Conservation (phyloP, 2,888 invertebrate species). For the Carpatolechia fugitivella region DNA sequence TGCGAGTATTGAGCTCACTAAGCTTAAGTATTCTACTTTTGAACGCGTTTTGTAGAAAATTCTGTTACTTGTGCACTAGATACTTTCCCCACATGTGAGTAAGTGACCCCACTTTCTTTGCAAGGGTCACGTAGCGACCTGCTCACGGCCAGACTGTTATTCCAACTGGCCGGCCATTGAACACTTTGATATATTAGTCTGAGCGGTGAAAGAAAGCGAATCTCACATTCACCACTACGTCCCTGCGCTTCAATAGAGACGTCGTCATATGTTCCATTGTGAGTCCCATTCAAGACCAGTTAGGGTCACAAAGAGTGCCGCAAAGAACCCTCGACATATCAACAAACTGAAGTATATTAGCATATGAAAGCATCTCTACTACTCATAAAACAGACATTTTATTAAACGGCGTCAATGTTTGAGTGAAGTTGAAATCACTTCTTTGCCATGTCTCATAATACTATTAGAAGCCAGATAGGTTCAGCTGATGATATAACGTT, state of each 20-base stretch:
- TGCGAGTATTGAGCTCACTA: background rate
- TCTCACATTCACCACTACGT: conserved; percentile 44
- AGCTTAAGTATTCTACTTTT: background rate
- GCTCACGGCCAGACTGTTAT: conserved; percentile 52
- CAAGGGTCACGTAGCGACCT: conserved; percentile 26
- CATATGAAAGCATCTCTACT: conserved; percentile 61
- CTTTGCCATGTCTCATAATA: conserved; percentile 31
- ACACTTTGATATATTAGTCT: conserved; percentile 59
- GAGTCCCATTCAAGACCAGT: conserved; percentile 56
- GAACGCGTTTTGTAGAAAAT: too few species aligned
- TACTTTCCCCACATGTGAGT: conserved; percentile 22
- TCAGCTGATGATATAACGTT: background rate
- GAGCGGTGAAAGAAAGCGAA: conserved; percentile 41
- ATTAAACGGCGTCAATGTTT: conserved; percentile 62
- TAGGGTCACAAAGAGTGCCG: conserved; percentile 65
- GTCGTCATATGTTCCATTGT: conserved; percentile 70
- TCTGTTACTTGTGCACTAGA: background rate
- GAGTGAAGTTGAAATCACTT: conserved; percentile 46
- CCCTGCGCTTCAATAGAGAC: conserved; percentile 59
- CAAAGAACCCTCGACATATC: conserved; percentile 75
- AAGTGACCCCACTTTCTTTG: conserved; percentile 28
- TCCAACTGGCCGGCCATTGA: conserved; percentile 57
- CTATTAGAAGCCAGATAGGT: conserved; percentile 23
- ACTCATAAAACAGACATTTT: conserved; percentile 59
- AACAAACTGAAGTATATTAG: conserved; percentile 77